Base-by-base conservation (phyloP, 2,113 vertebrate genomes). In the Marmota monax region DNA sequence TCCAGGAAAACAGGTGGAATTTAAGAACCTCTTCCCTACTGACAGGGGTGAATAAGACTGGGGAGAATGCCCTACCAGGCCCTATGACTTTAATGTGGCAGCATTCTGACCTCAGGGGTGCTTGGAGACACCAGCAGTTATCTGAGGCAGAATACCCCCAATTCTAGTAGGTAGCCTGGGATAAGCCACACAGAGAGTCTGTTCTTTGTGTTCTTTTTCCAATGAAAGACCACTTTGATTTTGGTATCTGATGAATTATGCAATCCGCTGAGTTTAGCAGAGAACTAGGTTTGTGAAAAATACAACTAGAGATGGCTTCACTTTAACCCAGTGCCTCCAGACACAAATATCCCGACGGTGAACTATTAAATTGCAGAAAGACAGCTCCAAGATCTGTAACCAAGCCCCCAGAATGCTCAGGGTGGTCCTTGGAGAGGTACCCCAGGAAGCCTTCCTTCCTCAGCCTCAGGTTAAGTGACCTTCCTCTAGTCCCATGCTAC, bases 151-250 rank as follows among this genome's bases (percentile, higher is more conserved):
- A 17, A 37, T 1, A 27, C 14, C 70, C 17, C 4, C 9, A 11
- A 42, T 32, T 51, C 77, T 1, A 27, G 7, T 10, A 51, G 61
- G 37, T 72, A 78, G 72, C 58, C 77, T 0, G 13, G 29, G 80
- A 18, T 17, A 5, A 92, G 53, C 77, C 88, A 72, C 32, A 73
- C 11, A 84, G 76, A 85, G 11, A 51, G n/a, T 42, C 92, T 53
- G 48, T 39, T 58, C 56, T 86, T 90, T 48, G 48, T 29, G 48
- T 39, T 58, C 63, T 86, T 90, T 48, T 56, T 29, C 63, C 53
- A 45, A 1, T 42, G 25, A 58, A 93, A n/a, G 58, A 29, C 58
- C 80, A n/a, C 96, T 82, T 87, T 88, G 86, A 96, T 92, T 92
- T 93, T 83, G 69, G n/a, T 39, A 42, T 78, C 89, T 83, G 69